Conservation (phyloP, 2,113 vertebrate genomes). For the Aegithalos caudatus region DNA sequence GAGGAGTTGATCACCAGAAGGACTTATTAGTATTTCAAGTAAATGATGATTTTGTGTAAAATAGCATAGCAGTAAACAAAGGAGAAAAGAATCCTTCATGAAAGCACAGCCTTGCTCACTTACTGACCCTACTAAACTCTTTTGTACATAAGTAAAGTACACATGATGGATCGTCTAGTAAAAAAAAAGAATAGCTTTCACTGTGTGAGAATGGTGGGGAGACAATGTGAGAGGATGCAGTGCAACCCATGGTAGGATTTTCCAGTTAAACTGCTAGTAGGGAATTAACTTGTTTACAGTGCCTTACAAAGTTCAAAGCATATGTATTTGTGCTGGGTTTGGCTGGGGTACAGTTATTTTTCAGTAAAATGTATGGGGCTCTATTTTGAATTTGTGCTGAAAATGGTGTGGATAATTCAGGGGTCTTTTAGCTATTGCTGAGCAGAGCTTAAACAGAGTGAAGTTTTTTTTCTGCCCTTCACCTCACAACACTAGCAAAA, state of each 20-base stretch:
- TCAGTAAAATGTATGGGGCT: not conserved
- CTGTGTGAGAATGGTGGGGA: not conserved
- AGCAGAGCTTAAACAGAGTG: not conserved
- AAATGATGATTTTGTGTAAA: not conserved
- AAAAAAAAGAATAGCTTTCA: conserved; percentile 5
- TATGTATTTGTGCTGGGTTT: not conserved
- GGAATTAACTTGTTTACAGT: conserved; percentile 10
- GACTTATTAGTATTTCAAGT: not conserved
- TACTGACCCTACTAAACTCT: not conserved
- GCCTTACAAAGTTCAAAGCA: conserved; percentile 53
- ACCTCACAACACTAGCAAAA: not conserved
- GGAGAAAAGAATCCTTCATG: not conserved
- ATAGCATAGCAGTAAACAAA: not conserved
- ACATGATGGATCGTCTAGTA: not conserved
- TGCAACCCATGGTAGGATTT: not conserved
- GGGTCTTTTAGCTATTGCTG: not conserved
- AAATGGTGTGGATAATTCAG: not conserved
- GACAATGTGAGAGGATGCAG: not conserved
- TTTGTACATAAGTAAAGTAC: not conserved
- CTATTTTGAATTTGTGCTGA: not conserved
- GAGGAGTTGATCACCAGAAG: not conserved
- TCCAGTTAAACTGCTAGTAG: not conserved
- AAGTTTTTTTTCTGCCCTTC: not conserved
- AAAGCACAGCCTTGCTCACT: not conserved
- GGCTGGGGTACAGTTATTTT: not conserved